phyloP scores from a whole-genome alignment of 2,888 invertebrate species.

The Cephus rjabovi region DNA sequence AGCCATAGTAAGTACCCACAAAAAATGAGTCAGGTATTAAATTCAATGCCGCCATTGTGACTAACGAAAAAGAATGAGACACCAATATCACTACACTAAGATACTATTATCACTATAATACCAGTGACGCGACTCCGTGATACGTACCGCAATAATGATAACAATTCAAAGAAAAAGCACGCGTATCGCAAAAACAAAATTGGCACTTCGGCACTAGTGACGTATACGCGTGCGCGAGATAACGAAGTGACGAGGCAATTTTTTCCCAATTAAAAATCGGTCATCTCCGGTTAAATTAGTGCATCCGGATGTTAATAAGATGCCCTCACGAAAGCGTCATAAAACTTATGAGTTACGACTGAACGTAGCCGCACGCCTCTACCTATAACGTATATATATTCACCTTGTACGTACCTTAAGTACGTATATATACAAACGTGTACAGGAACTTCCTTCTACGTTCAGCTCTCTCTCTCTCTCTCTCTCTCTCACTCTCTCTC shows the following conservation, averaged over 20 bases:
- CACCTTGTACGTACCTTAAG: slow-evolving; percentile 16
- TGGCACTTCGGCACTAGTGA: no score
- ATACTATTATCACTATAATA: no score
- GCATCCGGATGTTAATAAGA: slow-evolving; percentile 40
- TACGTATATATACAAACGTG: slow-evolving; percentile 14
- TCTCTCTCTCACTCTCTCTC: no score
- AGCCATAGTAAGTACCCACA: no score
- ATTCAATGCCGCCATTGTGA: no score
- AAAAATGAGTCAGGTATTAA: no score
- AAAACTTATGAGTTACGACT: slow-evolving; percentile 42
- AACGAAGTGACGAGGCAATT: slow-evolving; percentile 1
- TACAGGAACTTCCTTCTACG: background rate
- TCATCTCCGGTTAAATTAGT: slow-evolving; percentile 34
- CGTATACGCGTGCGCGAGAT: background rate
- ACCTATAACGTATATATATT: slow-evolving; percentile 13
- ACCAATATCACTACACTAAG: no score
- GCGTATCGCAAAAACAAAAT: no score
- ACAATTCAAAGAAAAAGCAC: no score
- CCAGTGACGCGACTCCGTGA: no score
- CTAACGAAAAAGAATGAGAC: no score
- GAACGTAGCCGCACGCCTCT: slow-evolving; percentile 23
- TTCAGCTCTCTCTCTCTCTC: background rate
- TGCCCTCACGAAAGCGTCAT: slow-evolving; percentile 38
- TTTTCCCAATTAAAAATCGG: slow-evolving; percentile 7
- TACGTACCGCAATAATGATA: no score